Conservation (phyloP, 2,797 vertebrate species). For the Spea hammondii region DNA sequence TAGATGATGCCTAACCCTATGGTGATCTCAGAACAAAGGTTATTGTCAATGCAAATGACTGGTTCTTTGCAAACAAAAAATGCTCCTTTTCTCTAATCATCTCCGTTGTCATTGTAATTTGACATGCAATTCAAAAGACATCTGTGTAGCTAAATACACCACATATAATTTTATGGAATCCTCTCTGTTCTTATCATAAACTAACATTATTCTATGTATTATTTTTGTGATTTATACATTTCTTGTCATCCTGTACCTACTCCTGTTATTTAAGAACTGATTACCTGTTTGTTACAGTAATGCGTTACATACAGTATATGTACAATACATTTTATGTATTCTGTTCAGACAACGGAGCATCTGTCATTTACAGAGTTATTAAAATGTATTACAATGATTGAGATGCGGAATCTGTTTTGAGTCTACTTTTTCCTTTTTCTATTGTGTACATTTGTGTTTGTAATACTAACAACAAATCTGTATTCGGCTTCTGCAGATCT, state of each 20-base stretch:
- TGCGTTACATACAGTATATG: constrained; percentile 1
- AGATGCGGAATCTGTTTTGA: neutral
- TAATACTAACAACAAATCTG: no score
- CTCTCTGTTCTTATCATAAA: no score
- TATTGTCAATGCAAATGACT: no score
- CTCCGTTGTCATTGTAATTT: no score
- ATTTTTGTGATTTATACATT: constrained; percentile 6
- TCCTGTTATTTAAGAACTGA: constrained; percentile 12
- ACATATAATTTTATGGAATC: no score
- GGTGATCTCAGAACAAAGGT: no score
- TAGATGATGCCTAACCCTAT: no score
- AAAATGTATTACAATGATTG: neutral
- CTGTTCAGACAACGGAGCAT: neutral
- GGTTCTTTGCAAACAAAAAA: no score
- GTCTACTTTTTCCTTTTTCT: neutral
- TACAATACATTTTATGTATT: neutral
- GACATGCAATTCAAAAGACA: no score
- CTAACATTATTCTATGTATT: neutral
- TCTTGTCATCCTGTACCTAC: constrained; percentile 1
- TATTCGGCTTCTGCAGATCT: neutral
- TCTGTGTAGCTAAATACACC: no score
- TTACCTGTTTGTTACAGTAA: constrained; percentile 5
- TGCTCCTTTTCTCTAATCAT: no score
- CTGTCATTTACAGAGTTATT: neutral
- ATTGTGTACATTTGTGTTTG: neutral